Evolutionary conservation across 2,888 invertebrate genomes (phyloP), one percentile per base, ranked within the genome.

Genomic region (Amblyjoppa proteus): DNA sequence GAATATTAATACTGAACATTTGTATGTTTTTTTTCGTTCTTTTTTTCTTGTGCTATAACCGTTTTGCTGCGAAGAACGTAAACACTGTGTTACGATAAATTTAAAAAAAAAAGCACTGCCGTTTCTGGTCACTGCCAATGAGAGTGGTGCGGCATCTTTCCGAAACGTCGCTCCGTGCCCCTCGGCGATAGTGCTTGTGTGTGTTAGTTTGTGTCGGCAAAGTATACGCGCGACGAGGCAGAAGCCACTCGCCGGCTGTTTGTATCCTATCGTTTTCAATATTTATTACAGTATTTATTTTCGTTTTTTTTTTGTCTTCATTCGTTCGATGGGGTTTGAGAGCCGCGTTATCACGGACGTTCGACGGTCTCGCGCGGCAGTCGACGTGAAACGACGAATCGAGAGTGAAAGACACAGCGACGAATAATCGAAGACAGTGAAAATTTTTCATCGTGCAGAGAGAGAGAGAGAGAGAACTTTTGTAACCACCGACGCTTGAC

Each of bases 211-310:
- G 16, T 75, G 41, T 64, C 3, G 34, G n/a, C 41, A 9, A 11
- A 41, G 11, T 25, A 41, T 38, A 66, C 31, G 38, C 64, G 28
- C 3, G 64, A 64, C n/a, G 64, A 64, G 31, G 61, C 25, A 13
- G 34, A 64, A 64, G 34, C 64, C 58, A 58, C 58, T 4, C 11
- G 64, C 25, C 34, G 49, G 51, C 64, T 56, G 68, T 77, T 77
- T 56, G 28, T 38, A 77, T 77, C 53, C 34, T 2, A 16, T 53
- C 31, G 53, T 38, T 49, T 70, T 74, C 69, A 9, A 61, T 61
- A 4, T 28, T 38, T 51, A 49, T 81, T 80, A 49, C 45, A 4
- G 16, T 81, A 58, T 64, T 58, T 84, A 66, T 79, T 51, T 16
- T 49, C 45, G 41, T 75, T 81, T 58, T 61, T 68, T 73, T 41